Base-by-base conservation (phyloP, 2,797 vertebrate genomes). In the Acrossocheilus fasciatus region DNA sequence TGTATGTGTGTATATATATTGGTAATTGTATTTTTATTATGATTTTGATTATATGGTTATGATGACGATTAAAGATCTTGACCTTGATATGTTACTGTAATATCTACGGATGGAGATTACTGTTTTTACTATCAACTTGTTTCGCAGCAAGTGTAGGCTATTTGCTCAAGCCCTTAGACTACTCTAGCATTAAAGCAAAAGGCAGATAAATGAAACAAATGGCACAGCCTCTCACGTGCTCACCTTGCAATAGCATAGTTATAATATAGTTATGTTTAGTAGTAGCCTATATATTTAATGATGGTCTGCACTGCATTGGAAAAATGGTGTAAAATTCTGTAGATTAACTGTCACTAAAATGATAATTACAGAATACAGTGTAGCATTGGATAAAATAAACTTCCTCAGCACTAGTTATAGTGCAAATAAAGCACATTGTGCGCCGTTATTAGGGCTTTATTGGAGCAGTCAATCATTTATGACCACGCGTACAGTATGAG, bases 21-120 rank as follows among this genome's bases (percentile, higher is more conserved):
- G 47, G 66, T 20, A 6, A 12, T 47, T 26, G 3, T 7, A 47
- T 66, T 64, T n/a, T 4, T 4, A 18, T 74, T 26, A 20, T 6
- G 6, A 76, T 26, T 76, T 54, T 74, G 17, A 7, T 43, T n/a
- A 45, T 72, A 72, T 72, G 9, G 2, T 75, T 52, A 20, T 74
- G 45, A 30, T 26, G 26, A 26, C 26, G 26, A 26, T 70, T 23
- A 15, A 68, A 45, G 8, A 6, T 83, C 26, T 57, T 86, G 75
- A 86, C 75, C 87, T 80, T 86, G 74, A 85, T 47, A 39, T 73
- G 52, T 39, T 75, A 45, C 57, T 79, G 30, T 74, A 41, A 70
- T 62, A 41, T 70, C 45, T 45, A n/a, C 6, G 0, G n/a, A 12
- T 62, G 9, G 20, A 20, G 52, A 54, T 20, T 8, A 54, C 52